Percentiles rank a stretch among this genome's conserved stretches.
Evolutionary conservation across 2,113 vertebrate genomes (phyloP).

Genomic region (Holacanthus passer): DNA sequence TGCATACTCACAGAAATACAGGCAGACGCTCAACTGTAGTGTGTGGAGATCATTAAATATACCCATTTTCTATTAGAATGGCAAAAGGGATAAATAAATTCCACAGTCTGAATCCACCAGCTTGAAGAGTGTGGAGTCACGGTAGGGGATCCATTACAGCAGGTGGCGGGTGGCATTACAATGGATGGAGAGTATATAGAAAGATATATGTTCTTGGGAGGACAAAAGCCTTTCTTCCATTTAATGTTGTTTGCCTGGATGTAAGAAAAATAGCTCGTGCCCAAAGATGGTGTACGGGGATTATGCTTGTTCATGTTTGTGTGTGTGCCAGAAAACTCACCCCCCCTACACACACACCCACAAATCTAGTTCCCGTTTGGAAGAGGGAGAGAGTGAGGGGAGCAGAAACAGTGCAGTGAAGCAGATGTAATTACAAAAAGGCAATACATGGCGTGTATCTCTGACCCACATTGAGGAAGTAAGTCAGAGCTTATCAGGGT

Average conservation of each 20-base stretch:
- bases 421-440: constrained; percentile 81
- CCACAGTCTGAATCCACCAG: constrained; percentile 3
- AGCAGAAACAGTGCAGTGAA: constrained; percentile 68
- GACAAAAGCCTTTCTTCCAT: constrained; percentile 50
- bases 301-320: constrained; percentile 36
- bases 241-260: constrained; percentile 50
- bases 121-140: constrained; percentile 18
- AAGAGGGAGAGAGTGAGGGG: constrained; percentile 44
- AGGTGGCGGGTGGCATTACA: constrained; percentile 30
- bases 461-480: constrained; percentile 75
- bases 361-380: constrained; percentile 56
- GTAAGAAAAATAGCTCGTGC: constrained; percentile 45
- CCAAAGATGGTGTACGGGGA: constrained; percentile 39
- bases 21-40: neutral
- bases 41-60: neutral
- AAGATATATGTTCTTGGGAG: constrained; percentile 40
- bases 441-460: constrained; percentile 68
- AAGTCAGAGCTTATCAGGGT: constrained; percentile 79
- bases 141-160: constrained; percentile 30
- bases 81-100: constrained; percentile 14
- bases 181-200: constrained; percentile 31
- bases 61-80: neutral
- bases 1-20: neutral
- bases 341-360: constrained; percentile 27
- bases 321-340: constrained; percentile 11